These are phyloP conservation scores for Neosalanx taihuensis DNA, from an alignment of 2,797 vertebrate genomes.

Conservation along the genomic window DNA sequence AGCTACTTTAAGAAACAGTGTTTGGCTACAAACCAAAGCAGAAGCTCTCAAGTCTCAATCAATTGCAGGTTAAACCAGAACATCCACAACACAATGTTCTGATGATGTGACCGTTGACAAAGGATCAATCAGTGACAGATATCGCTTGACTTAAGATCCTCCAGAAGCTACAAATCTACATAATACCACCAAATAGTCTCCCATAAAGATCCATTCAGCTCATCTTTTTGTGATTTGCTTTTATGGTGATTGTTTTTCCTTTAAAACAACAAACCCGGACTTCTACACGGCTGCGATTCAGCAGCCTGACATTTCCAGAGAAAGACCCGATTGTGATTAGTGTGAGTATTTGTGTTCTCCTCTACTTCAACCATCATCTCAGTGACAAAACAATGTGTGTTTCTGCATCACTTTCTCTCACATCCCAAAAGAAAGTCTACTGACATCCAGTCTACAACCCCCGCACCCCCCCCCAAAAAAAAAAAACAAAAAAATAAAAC, in stretches of 20 bases:
- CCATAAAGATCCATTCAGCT: neutral
- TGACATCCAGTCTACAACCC: conserved; percentile 4
- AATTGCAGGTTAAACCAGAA: neutral
- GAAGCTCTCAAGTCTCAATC: conserved; percentile 5
- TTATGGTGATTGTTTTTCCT: neutral
- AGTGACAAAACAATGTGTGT: conserved; percentile 43
- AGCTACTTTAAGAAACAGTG: neutral
- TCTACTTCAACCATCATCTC: conserved; percentile 40
- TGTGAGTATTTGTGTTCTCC: conserved; percentile 35
- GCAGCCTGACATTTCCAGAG: conserved; percentile 39
- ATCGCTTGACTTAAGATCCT: neutral
- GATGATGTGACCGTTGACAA: neutral
- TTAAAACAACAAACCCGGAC: neutral
- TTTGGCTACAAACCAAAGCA: neutral
- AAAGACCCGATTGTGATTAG: conserved; percentile 40
- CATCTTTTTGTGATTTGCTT: neutral
- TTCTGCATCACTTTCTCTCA: neutral
- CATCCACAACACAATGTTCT: neutral
- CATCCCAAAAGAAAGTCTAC: conserved; percentile 21
- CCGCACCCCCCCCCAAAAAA: conserved; percentile 19
- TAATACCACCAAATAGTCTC: neutral
- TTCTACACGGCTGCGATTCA: neutral
- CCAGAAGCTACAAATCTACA: no score
- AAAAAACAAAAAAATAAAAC: conserved; percentile 25
- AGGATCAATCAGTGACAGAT: neutral